Conservation (phyloP, 2,113 vertebrate species). For the Riparia riparia region DNA sequence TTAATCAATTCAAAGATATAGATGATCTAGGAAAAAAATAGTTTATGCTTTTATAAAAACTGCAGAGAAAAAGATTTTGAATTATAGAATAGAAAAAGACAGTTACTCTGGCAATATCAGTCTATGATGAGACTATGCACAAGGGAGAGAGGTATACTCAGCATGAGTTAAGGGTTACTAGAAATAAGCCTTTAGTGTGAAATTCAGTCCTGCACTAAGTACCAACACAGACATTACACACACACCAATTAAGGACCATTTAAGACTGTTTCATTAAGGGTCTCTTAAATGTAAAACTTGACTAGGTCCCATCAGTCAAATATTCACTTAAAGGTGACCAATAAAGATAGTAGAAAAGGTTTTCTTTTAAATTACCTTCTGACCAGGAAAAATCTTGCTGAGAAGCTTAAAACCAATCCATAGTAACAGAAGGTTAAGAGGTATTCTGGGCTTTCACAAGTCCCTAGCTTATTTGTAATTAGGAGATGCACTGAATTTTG, state of each 20-base stretch:
- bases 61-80: background rate
- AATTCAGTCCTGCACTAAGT: slow-evolving; percentile 44
- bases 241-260: slow-evolving; percentile 25
- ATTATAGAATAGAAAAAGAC: slow-evolving; percentile 8
- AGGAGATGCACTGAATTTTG: slow-evolving; percentile 7
- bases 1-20: background rate
- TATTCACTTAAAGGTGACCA: slow-evolving; percentile 37
- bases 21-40: background rate
- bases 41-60: background rate
- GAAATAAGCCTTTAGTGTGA: slow-evolving; percentile 45
- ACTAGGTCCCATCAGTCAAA: slow-evolving; percentile 30
- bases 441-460: slow-evolving; percentile 5
- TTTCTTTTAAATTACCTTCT: slow-evolving; percentile 17
- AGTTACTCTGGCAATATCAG: slow-evolving; percentile 29
- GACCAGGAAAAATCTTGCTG: background rate
- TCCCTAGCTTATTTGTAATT: slow-evolving; percentile 11
- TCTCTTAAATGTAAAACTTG: slow-evolving; percentile 26
- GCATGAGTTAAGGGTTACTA: slow-evolving; percentile 31
- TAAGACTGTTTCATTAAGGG: slow-evolving; percentile 40
- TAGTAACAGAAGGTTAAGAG: slow-evolving; percentile 15
- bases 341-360: background rate
- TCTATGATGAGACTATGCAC: background rate
- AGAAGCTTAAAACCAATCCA: slow-evolving; percentile 3
- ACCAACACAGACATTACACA: slow-evolving; percentile 7
- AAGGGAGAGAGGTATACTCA: background rate